Conservation (phyloP, 2,113 vertebrate genomes). For the Pogonocichla stellata region DNA sequence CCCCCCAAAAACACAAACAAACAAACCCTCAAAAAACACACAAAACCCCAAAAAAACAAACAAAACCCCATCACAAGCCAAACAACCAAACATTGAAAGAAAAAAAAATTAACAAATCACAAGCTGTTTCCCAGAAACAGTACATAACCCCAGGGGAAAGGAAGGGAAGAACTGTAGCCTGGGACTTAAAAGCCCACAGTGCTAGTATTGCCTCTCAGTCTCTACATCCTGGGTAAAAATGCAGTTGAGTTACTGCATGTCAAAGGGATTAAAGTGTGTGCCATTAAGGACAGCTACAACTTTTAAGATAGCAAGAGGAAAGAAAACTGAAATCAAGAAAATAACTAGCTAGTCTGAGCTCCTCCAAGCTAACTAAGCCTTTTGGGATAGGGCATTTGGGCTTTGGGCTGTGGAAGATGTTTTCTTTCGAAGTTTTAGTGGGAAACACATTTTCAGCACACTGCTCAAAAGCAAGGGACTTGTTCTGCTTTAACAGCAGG, state of each 20-base stretch:
- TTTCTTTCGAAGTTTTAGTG: not conserved
- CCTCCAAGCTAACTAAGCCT: not conserved
- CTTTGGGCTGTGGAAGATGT: not conserved
- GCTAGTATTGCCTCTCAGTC: not conserved
- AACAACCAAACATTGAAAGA: not conserved
- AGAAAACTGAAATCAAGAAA: not conserved
- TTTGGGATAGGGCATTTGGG: not conserved
- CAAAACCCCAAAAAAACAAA: not conserved
- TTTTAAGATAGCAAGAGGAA: not conserved
- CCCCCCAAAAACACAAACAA: not conserved
- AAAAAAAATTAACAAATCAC: accelerated
- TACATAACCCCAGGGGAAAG: not conserved
- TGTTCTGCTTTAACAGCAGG: not conserved
- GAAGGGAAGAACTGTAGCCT: not conserved
- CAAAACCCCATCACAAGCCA: not conserved
- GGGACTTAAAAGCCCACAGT: not conserved
- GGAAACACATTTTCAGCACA: not conserved
- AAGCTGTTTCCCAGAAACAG: not conserved
- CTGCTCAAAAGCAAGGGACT: not conserved
- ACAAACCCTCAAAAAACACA: not conserved
- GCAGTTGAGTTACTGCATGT: not conserved
- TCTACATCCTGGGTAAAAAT: not conserved
- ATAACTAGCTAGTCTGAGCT: not conserved
- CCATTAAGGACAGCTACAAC: not conserved
- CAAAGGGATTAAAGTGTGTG: not conserved